Evolutionary conservation across 1,140 invertebrate species (phyloP).

Genomic region (Wiebesia pumilae): DNA sequence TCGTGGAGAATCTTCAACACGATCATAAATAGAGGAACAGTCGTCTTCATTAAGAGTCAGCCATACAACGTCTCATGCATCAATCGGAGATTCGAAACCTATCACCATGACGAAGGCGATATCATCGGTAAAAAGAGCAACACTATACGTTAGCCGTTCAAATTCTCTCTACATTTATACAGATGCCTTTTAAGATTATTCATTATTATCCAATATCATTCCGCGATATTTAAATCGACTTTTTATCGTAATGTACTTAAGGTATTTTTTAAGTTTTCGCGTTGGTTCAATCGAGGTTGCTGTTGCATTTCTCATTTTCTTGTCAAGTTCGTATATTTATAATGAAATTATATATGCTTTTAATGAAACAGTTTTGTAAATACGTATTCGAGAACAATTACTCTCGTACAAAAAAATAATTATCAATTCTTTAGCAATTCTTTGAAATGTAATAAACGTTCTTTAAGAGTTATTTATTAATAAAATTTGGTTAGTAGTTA

Average conservation of each 20-base stretch:
- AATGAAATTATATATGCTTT: too few species aligned
- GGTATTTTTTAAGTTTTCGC: too few species aligned
- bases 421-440: too few species aligned
- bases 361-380: too few species aligned
- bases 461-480: too few species aligned
- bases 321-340: too few species aligned
- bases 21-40: conserved; percentile 12
- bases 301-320: too few species aligned
- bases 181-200: not conserved
- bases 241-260: not conserved
- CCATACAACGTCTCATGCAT: not conserved
- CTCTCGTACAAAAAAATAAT: too few species aligned
- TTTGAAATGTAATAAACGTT: too few species aligned
- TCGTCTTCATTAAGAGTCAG: conserved; percentile 49
- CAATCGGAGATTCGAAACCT: conserved; percentile 13
- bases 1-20: conserved; percentile 40
- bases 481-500: too few species aligned
- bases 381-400: too few species aligned
- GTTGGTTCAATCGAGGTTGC: too few species aligned
- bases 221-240: not conserved
- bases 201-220: not conserved
- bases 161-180: not conserved
- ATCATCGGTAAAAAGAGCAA: conserved; percentile 8
- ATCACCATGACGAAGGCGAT: conserved; percentile 47
- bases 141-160: not conserved